These are phyloP conservation scores for Maccullochella peelii DNA, from an alignment of 2,113 vertebrate species.

Conservation along the genomic window DNA sequence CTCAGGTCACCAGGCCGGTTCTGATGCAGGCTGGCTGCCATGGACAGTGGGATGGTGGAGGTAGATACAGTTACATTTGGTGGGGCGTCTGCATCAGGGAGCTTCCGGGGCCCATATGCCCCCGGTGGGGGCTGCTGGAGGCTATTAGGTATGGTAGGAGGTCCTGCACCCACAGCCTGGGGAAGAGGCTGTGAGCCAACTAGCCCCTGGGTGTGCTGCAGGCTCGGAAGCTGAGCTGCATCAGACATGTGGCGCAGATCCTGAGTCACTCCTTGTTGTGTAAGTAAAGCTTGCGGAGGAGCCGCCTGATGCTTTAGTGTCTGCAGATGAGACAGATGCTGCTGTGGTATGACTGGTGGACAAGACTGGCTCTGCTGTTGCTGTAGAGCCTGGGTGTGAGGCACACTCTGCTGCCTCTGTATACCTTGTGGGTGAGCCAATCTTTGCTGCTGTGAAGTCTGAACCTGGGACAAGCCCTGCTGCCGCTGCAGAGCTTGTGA, in stretches of 20 bases:
- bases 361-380: slow-evolving; percentile 63
- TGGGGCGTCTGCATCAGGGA: slow-evolving; percentile 94
- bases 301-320: slow-evolving; percentile 71
- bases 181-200: slow-evolving; percentile 66
- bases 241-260: slow-evolving; percentile 77
- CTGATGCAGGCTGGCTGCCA: slow-evolving; percentile 96
- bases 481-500: slow-evolving; percentile 69
- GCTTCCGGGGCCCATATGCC: slow-evolving; percentile 91
- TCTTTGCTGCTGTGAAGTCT: slow-evolving; percentile 66
- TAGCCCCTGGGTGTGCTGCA: slow-evolving; percentile 73
- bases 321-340: slow-evolving; percentile 73
- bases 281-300: slow-evolving; percentile 84
- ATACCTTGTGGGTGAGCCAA: slow-evolving; percentile 64
- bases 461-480: slow-evolving; percentile 70
- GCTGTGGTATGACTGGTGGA: slow-evolving; percentile 56
- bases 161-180: slow-evolving; percentile 80
- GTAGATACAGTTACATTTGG: slow-evolving; percentile 99
- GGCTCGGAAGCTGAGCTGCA: slow-evolving; percentile 64
- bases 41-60: slow-evolving; percentile 99
- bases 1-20: slow-evolving; percentile 93
- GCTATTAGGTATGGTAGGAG: slow-evolving; percentile 76
- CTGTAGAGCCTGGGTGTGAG: slow-evolving; percentile 64
- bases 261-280: slow-evolving; percentile 75
- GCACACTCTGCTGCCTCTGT: slow-evolving; percentile 72
- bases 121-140: slow-evolving; percentile 83